Evolutionary conservation across 2,888 invertebrate genomes (phyloP).

Genomic region (Pristionchus entomophagus): DNA sequence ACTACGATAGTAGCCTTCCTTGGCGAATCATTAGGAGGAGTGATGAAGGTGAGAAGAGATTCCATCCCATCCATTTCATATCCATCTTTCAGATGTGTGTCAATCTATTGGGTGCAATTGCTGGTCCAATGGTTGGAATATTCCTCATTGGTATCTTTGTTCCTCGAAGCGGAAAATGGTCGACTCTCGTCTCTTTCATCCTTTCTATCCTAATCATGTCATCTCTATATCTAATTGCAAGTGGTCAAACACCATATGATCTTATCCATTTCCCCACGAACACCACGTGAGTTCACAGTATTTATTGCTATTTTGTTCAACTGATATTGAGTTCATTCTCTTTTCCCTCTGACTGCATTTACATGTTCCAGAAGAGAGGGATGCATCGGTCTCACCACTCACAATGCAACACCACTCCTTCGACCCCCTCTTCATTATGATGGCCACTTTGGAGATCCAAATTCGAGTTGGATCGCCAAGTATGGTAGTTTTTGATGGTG

Average conservation of each 20-base stretch:
- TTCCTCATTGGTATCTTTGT: slow-evolving; percentile 68
- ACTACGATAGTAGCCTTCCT: slow-evolving; percentile 64
- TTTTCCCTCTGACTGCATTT: no score
- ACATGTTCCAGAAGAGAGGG: slow-evolving; percentile 32
- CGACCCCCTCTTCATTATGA: slow-evolving; percentile 55
- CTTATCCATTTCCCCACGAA: slow-evolving; percentile 62
- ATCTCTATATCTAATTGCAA: slow-evolving; percentile 58
- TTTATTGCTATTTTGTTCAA: not conserved
- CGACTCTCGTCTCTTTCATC: slow-evolving; percentile 65
- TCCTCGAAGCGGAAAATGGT: slow-evolving; percentile 63
- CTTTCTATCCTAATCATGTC: slow-evolving; percentile 61
- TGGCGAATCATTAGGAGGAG: slow-evolving; percentile 67
- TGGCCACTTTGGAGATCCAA: slow-evolving; percentile 64
- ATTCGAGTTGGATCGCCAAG: slow-evolving; percentile 57
- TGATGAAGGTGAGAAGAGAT: slow-evolving; percentile 52
- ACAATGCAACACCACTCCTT: slow-evolving; percentile 55
- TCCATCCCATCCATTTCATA: not conserved
- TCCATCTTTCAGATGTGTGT: slow-evolving; percentile 61
- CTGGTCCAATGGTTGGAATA: slow-evolving; percentile 68
- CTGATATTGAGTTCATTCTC: not conserved
- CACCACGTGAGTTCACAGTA: slow-evolving; percentile 51
- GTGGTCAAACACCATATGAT: slow-evolving; percentile 56
- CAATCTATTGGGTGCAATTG: slow-evolving; percentile 68
- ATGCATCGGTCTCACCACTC: slow-evolving; percentile 38
- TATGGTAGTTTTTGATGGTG: slow-evolving; percentile 6